Conservation (phyloP, 2,888 invertebrate species). For the Synanthedon formicaeformis region DNA sequence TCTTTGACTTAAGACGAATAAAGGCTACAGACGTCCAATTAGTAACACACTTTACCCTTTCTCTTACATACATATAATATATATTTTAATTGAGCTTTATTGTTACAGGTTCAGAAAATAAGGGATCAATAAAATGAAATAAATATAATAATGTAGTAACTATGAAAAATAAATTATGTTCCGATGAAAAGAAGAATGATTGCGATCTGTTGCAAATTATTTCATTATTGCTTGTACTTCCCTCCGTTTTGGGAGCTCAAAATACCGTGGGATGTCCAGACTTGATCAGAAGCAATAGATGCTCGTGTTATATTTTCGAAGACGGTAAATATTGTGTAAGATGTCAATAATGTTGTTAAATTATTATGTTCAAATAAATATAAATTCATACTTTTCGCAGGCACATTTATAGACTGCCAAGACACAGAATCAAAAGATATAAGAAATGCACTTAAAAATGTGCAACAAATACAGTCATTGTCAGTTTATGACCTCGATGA, state of each 20-base stretch:
- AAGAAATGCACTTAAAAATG: constrained; percentile 77
- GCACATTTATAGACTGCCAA: constrained; percentile 88
- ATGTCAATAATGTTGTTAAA: neutral
- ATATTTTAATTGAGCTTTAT: constrained; percentile 4
- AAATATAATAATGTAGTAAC: constrained; percentile 54
- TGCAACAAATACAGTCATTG: constrained; percentile 81
- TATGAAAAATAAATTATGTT: constrained; percentile 58
- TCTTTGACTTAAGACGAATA: too few relatives aligned
- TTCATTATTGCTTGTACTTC: constrained; percentile 53
- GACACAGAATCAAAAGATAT: constrained; percentile 81
- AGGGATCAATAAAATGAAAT: constrained; percentile 29
- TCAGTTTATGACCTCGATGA: constrained; percentile 89
- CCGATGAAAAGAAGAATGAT: constrained; percentile 46
- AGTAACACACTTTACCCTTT: too few relatives aligned
- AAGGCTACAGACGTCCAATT: too few relatives aligned
- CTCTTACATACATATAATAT: too few relatives aligned
- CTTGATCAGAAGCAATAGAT: constrained; percentile 79
- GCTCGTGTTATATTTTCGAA: constrained; percentile 92
- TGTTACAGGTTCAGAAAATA: constrained; percentile 39
- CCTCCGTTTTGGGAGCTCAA: constrained; percentile 60
- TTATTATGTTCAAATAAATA: neutral
- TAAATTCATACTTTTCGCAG: constrained; percentile 36
- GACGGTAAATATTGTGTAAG: constrained; percentile 71
- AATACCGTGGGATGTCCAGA: constrained; percentile 75
- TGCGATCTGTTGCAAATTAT: constrained; percentile 50